A percentile compares a stretch with the other conserved stretches of the same genome.
Conservation (phyloP, 2,888 invertebrate species). For the Halocaridina rubra region DNA sequence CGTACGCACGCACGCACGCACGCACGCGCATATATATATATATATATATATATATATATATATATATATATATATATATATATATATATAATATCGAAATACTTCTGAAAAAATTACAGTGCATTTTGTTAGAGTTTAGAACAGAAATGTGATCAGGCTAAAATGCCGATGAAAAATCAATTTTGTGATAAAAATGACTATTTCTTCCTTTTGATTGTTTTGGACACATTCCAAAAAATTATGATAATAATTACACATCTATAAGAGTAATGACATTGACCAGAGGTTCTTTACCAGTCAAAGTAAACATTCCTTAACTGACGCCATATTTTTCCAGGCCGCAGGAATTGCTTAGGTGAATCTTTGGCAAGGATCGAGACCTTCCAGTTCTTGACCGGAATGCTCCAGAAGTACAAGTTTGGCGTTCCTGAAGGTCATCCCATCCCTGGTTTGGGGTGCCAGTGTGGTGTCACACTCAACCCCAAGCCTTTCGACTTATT, state of each 20-base stretch:
- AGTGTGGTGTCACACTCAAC: constrained; percentile 48
- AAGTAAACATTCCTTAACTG: no score
- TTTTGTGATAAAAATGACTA: no score
- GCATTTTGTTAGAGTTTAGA: no score
- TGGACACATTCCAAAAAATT: no score
- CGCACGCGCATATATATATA: not conserved
- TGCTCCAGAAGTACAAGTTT: constrained; percentile 41
- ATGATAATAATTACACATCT: no score
- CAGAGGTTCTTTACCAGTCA: no score
- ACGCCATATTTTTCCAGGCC: no score
- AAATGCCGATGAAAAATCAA: no score
- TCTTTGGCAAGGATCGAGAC: constrained; percentile 47
- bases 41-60: not conserved
- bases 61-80: not conserved
- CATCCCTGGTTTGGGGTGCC: constrained; percentile 15
- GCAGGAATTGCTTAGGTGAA: constrained; percentile 49
- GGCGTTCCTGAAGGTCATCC: constrained; percentile 3
- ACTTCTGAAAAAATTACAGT: no score
- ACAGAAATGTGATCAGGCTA: no score
- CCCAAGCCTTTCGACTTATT: constrained; percentile 27
- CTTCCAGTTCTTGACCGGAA: constrained; percentile 43
- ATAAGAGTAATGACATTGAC: no score
- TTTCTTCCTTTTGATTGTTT: no score
- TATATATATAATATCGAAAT: not conserved
- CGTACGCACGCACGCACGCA: not conserved